phyloP scores from a whole-genome alignment of 2,797 vertebrate species.

The Etheostoma perlongum region DNA sequence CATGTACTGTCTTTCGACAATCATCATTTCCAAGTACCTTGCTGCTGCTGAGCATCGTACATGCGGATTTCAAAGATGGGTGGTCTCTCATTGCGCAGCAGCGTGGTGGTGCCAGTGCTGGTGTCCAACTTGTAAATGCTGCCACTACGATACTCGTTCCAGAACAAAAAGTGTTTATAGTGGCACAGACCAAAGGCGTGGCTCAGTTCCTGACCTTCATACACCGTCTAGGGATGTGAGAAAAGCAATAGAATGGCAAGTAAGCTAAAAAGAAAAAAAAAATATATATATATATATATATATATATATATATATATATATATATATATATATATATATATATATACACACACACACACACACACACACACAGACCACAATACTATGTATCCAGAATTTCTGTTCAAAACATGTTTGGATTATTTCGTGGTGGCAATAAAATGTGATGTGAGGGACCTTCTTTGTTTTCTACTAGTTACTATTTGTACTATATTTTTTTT shows the following conservation, averaged over 20 bases:
- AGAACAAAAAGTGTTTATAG: constrained; percentile 95
- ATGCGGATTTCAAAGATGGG: constrained; percentile 98
- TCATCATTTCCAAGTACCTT: constrained; percentile 82
- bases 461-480: not conserved
- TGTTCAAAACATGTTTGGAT: constrained; percentile 1
- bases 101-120: constrained; percentile 85
- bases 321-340: too few species aligned
- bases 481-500: not conserved
- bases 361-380: not conserved
- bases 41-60: constrained; percentile 97
- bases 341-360: too few species aligned
- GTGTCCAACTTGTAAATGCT: constrained; percentile 95
- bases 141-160: constrained; percentile 97
- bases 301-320: too few species aligned
- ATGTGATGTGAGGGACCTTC: not conserved
- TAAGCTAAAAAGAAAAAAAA: constrained; percentile 10
- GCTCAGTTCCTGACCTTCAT: constrained; percentile 94
- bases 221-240: constrained; percentile 87
- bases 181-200: constrained; percentile 97
- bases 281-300: too few species aligned
- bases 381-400: not conserved
- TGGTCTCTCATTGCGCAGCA: constrained; percentile 93
- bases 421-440: not conserved
- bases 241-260: constrained; percentile 27
- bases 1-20: not conserved